Percentiles rank a stretch among this genome's conserved stretches.
phyloP scores from a whole-genome alignment of 2,113 vertebrate species.

The Pyxicephalus adspersus region DNA sequence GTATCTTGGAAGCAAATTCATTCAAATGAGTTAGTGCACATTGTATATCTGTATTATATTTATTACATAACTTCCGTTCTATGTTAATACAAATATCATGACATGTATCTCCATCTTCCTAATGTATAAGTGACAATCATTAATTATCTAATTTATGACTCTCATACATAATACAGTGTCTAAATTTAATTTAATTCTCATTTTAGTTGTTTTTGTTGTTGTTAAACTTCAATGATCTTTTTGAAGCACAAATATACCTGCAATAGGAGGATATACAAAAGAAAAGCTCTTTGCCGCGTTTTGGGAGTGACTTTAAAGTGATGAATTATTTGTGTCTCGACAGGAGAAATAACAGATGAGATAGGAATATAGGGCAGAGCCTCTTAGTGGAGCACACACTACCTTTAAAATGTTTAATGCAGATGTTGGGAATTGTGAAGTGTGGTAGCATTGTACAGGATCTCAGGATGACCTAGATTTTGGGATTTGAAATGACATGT shows the following conservation, averaged over 20 bases:
- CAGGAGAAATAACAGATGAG: constrained; percentile 34
- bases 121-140: too few relatives aligned
- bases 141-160: too few relatives aligned
- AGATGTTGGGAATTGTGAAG: constrained; percentile 51
- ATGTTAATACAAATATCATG: too few relatives aligned
- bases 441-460: constrained; percentile 8
- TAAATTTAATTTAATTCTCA: neutral
- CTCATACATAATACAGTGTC: neutral
- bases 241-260: neutral
- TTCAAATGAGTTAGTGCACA: too few relatives aligned
- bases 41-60: too few relatives aligned
- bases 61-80: too few relatives aligned
- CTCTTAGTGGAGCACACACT: constrained; percentile 13
- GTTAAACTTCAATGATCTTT: neutral
- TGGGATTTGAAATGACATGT: constrained; percentile 19
- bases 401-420: constrained; percentile 52
- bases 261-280: neutral
- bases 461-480: constrained; percentile 49
- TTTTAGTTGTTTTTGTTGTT: too few relatives aligned
- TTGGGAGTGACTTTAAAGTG: constrained; percentile 18
- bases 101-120: too few relatives aligned
- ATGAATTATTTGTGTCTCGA: constrained; percentile 39
- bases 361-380: constrained; percentile 40
- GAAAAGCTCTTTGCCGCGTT: constrained; percentile 25
- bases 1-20: too few relatives aligned